Conservation (phyloP, 2,888 invertebrate genomes). For the Imbricaverruca yamaguchii region DNA sequence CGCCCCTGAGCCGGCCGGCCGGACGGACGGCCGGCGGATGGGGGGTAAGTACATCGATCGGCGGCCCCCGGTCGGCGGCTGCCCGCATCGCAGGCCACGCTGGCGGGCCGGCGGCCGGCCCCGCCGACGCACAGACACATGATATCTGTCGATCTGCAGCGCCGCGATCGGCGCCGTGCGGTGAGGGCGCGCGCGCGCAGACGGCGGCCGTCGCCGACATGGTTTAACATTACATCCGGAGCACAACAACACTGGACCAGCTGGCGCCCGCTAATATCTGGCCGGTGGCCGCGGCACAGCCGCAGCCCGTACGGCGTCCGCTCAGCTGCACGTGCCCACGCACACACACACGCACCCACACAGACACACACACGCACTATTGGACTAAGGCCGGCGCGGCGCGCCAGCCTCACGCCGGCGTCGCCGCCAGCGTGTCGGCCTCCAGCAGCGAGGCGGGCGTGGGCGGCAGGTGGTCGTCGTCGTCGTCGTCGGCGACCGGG, state of each 20-base stretch:
- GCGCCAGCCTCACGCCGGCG: neutral
- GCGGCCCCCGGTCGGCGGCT: neutral
- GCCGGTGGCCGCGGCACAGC: no score
- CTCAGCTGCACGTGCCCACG: no score
- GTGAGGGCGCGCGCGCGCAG: neutral
- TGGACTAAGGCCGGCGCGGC: neutral
- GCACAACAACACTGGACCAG: neutral
- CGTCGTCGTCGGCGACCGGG: no score
- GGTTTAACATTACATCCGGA: neutral
- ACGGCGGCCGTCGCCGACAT: neutral
- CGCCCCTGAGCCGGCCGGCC: neutral
- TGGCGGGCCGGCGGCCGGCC: neutral
- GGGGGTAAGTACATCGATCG: neutral
- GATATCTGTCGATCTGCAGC: no score
- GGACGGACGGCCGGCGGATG: neutral
- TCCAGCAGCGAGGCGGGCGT: slow-evolving; percentile 16
- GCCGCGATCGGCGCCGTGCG: no score
- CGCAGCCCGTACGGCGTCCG: no score
- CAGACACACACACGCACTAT: slow-evolving; percentile 5
- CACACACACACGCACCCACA: neutral
- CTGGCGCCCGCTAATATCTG: slow-evolving; percentile 3
- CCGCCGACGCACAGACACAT: neutral
- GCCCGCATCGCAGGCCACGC: neutral
- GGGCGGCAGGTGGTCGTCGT: slow-evolving; percentile 5
- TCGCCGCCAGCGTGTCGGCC: neutral